Base-by-base conservation (phyloP, 2,797 vertebrate genomes). In the Ptychobarbus kaznakovi region DNA sequence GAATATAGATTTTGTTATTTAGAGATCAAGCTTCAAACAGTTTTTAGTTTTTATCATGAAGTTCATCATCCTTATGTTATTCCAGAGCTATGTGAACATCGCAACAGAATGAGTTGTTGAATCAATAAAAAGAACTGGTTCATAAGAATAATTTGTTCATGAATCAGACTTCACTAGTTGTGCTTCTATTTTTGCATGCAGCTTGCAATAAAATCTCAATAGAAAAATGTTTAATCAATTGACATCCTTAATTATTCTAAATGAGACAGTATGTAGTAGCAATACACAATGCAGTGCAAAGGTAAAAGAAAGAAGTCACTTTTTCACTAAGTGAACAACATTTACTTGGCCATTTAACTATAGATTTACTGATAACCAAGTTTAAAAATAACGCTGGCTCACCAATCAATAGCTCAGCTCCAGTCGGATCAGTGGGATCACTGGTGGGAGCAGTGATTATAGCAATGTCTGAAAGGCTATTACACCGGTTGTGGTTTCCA, bases 401-500 rank as follows among this genome's bases (percentile, higher is more conserved):
- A 28, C 58, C 76, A 58, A 82, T 89, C 88, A 58, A 82, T 89
- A 82, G 69, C 80, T 25, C 63, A 86, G 80, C 65, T 86, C 83
- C 73, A 68, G 69, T 63, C 61, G 46, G 76, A 81, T 77, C 78
- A 80, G 87, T 74, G 58, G 80, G 75, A 87, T 86, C 77, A 88
- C 44, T 40, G 72, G 72, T 11, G 72, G 66, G 72, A 82, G 79
- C 77, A 28, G 72, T 66, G 44, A 68, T 68, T 66, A 85, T 46
- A 70, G 51, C 77, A 68, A 79, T 66, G 61, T 86, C 87, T 85
- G 65, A 82, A 85, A 87, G 68, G 61, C 73, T 61, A 75, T 87
- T 82, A 22, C 82, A 78, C 66, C 46, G 56, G 75, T 80, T 70
- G 58, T 28, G 61, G 89, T 88, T 87, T 79, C 89, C 86, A 87